These are phyloP conservation scores for Delphinus delphis DNA, from an alignment of 2,113 vertebrate species.

Conservation along the genomic window DNA sequence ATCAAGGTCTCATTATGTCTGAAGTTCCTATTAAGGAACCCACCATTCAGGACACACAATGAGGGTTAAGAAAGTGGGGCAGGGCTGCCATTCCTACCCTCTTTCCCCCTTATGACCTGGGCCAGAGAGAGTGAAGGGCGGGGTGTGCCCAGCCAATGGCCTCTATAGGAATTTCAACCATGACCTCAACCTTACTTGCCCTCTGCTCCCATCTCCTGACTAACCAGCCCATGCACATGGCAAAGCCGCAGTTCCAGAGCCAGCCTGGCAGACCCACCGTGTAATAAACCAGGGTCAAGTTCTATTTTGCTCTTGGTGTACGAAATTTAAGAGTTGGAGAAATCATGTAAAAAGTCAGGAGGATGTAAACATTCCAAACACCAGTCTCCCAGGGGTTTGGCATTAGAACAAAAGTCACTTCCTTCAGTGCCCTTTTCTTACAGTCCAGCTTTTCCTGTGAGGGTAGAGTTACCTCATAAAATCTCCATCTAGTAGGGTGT, in stretches of 20 bases:
- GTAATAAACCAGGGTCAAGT: background rate
- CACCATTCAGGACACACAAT: background rate
- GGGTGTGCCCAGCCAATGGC: background rate
- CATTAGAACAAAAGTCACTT: slow-evolving; percentile 52
- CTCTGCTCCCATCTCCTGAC: background rate
- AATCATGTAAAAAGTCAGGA: slow-evolving; percentile 61
- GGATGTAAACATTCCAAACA: background rate
- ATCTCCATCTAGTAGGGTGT: background rate
- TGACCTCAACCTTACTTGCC: background rate
- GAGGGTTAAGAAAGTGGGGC: accelerated
- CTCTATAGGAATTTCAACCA: slow-evolving; percentile 29
- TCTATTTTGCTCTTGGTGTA: background rate
- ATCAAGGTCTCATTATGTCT: background rate
- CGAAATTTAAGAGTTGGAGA: slow-evolving; percentile 13
- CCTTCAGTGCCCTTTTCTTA: background rate
- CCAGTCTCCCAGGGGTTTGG: background rate
- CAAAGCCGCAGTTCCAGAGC: background rate
- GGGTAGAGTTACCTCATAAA: background rate
- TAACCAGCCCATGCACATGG: background rate
- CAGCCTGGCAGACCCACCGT: background rate
- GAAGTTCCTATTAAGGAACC: background rate
- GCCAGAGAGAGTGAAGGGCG: background rate
- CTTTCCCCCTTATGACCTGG: background rate
- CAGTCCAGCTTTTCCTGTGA: background rate
- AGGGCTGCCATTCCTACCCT: background rate